Evolutionary conservation across 2,113 vertebrate genomes (phyloP).

Genomic region (Cryptotis parvus): DNA sequence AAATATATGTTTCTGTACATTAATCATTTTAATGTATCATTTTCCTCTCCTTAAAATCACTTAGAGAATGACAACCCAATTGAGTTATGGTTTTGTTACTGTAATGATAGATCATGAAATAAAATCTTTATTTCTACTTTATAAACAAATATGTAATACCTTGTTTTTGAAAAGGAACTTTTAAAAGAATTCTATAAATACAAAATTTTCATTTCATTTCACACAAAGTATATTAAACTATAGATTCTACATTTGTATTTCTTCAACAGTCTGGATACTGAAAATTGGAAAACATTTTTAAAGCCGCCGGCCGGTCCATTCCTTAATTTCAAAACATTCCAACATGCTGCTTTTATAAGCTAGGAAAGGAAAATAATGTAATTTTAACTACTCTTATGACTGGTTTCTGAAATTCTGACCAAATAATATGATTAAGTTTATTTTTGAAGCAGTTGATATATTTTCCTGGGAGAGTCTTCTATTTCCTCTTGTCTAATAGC

Average conservation of each 20-base stretch:
- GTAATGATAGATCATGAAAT: constrained; percentile 24
- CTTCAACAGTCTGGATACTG: constrained; percentile 2
- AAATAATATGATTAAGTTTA: constrained; percentile 57
- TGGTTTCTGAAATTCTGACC: constrained; percentile 50
- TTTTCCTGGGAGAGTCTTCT: constrained; percentile 56
- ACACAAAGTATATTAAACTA: constrained; percentile 55
- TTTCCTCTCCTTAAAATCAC: not conserved
- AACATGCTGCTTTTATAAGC: constrained; percentile 42
- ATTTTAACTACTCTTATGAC: constrained; percentile 58
- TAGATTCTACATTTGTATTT: constrained; percentile 53
- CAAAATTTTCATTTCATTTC: constrained; percentile 63
- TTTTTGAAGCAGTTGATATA: constrained; percentile 36
- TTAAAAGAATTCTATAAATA: constrained; percentile 48
- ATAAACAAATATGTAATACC: constrained; percentile 53
- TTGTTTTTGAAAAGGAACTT: constrained; percentile 70
- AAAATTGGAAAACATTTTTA: constrained; percentile 56
- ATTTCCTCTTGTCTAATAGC: constrained; percentile 36
- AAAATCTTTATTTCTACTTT: constrained; percentile 14
- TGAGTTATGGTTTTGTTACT: constrained; percentile 10
- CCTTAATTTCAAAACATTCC: constrained; percentile 60
- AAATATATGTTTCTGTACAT: not conserved
- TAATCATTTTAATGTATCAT: not conserved
- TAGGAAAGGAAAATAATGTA: constrained; percentile 53
- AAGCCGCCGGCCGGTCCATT: constrained; percentile 21
- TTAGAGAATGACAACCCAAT: not conserved